Evolutionary conservation across 2,888 invertebrate genomes (phyloP).

Genomic region (Hermaeophaga mercurialis): DNA sequence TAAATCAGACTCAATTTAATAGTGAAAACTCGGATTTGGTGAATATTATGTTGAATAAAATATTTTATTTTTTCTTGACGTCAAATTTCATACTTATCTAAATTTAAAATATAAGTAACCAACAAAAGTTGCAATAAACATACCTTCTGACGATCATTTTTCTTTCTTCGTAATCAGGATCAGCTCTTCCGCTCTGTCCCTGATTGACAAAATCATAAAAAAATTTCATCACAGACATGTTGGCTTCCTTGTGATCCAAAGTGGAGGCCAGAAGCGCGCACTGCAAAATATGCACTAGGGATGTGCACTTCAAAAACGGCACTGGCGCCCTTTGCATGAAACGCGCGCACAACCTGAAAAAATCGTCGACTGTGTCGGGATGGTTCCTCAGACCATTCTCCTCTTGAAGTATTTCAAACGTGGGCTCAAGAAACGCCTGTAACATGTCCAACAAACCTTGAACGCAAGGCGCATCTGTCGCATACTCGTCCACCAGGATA

Average conservation of each 20-base stretch:
- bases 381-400: conserved; percentile 84
- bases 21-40: too few species aligned
- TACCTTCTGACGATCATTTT: conserved; percentile 59
- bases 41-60: too few species aligned
- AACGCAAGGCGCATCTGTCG: conserved; percentile 70
- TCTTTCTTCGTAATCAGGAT: conserved; percentile 52
- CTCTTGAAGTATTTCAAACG: conserved; percentile 80
- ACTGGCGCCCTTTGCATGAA: conserved; percentile 81
- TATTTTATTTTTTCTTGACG: too few species aligned
- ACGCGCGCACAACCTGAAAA: conserved; percentile 73
- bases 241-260: conserved; percentile 94
- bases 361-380: conserved; percentile 98
- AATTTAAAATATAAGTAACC: too few species aligned
- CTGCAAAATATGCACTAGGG: conserved; percentile 76
- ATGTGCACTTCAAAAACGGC: conserved; percentile 77
- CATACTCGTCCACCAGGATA: conserved; percentile 90
- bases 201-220: conserved; percentile 76
- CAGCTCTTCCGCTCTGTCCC: conserved; percentile 57
- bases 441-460: conserved; percentile 84
- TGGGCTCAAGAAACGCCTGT: conserved; percentile 79
- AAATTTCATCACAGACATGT: conserved; percentile 95
- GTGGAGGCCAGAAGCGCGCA: conserved; percentile 82
- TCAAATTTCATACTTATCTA: too few species aligned
- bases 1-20: too few species aligned
- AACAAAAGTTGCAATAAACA: neutral